Evolutionary conservation across 2,113 vertebrate species (phyloP).

Genomic region (Cyphomyrus plagiostoma): DNA sequence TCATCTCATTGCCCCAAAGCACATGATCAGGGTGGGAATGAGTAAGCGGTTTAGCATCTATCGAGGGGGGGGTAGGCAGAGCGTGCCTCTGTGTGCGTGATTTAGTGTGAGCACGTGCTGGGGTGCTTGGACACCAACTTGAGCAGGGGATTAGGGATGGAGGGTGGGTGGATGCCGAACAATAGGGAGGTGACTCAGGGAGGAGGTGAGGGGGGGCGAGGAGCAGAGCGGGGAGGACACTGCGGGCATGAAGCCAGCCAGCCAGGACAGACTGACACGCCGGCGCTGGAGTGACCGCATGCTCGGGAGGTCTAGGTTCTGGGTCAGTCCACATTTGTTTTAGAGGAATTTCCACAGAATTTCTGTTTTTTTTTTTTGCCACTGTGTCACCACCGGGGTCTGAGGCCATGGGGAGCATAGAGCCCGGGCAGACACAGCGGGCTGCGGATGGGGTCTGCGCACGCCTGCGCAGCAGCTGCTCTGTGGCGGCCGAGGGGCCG

Average conservation of each 20-base stretch:
- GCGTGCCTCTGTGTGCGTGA: neutral
- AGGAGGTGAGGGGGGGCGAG: neutral
- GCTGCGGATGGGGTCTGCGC: neutral
- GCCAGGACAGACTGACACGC: neutral
- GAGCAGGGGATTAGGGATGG: neutral
- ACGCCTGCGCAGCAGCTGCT: neutral
- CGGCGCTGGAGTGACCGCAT: neutral
- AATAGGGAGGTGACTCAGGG: neutral
- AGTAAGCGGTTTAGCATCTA: neutral
- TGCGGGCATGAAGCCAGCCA: neutral
- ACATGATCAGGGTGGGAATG: neutral
- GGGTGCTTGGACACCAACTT: neutral
- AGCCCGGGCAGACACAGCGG: neutral
- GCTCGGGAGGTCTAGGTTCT: neutral
- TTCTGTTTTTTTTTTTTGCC: neutral
- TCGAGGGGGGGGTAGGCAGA: neutral
- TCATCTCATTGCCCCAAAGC: neutral
- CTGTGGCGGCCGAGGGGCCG: neutral
- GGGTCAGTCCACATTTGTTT: neutral
- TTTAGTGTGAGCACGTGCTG: neutral
- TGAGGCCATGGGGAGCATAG: neutral
- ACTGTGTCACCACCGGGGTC: neutral
- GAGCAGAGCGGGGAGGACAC: neutral
- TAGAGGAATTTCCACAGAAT: no score
- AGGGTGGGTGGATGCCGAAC: neutral